Evolutionary conservation across 2,797 vertebrate genomes (phyloP), one percentile per base, ranked within the genome.

Genomic region (Novumbra hubbsi): DNA sequence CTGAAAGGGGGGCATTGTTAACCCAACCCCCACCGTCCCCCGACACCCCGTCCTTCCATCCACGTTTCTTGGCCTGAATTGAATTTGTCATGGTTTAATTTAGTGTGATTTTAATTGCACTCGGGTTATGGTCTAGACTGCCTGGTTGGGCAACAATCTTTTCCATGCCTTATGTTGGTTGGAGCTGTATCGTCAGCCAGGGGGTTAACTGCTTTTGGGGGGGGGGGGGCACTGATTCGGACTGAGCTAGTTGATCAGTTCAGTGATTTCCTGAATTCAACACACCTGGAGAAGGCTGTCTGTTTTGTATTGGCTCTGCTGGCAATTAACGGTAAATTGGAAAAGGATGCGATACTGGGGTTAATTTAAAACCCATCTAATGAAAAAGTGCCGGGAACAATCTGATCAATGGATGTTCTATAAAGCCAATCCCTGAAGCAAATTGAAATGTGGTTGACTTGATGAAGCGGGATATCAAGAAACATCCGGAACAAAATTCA

Each of bases 1-100:
- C 77, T 88, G 87, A 88, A 86, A 81, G 57, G 75, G 79, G 78
- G 68, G 7, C 73, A 71, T 81, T 79, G 74, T 87, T 90, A 84
- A 88, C 88, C 83, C 45, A 4, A 4, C 34, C 32, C 34, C 34
- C 4, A 4, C 15, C 50, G 48, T 78, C 27, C 15, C n/a, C n/a
- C n/a, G n/a, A n/a, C 34, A 4, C 34, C 32, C 34, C 34, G 34
- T 7, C 15, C 50, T 49, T 78, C 27, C 15, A 6, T 11, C 27
- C 60, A 16, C 4, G 24, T 77, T 50, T 80, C 74, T 77, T 71
- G 72, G 78, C 75, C 55, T 57, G 77, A 70, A 71, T 78, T 83
- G 73, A 71, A 65, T 74, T 49, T 62, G 76, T 76, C 73, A 57
- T 80, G 55, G 75, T 82, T 82, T 28, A 30, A 41, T 73, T 77